Conservation (phyloP, 2,888 invertebrate species). For the Ormyrus labotus region DNA sequence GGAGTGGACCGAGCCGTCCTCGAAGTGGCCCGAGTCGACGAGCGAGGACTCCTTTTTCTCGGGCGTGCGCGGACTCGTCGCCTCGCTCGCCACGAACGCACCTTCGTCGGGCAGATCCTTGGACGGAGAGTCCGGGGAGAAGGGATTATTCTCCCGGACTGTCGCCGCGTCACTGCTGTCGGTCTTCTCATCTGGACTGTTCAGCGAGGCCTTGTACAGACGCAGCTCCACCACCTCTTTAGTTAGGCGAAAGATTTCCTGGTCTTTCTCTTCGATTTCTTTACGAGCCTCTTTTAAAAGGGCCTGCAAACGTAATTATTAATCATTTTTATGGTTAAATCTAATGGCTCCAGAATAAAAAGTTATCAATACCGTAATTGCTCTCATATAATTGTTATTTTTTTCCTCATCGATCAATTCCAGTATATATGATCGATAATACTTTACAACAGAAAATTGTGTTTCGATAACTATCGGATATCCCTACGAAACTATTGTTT, state of each 20-base stretch:
- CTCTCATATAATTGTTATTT: too few species aligned
- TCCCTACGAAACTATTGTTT: too few species aligned
- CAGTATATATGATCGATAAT: too few species aligned
- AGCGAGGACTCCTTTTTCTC: conserved; percentile 83
- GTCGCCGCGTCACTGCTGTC: conserved; percentile 87
- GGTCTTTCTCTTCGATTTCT: conserved; percentile 88
- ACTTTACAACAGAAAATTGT: too few species aligned
- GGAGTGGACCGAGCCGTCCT: conserved; percentile 88
- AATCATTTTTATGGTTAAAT: too few species aligned
- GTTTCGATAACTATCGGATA: too few species aligned
- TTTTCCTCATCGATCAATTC: too few species aligned
- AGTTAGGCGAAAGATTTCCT: conserved; percentile 86
- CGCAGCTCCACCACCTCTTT: conserved; percentile 89
- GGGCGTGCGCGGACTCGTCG: too few species aligned
- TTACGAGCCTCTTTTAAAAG: conserved; percentile 85
- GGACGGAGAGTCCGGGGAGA: conserved; percentile 77
- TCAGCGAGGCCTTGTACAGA: conserved; percentile 86
- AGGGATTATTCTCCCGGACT: conserved; percentile 82
- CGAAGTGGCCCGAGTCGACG: conserved; percentile 91
- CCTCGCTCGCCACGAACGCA: background rate
- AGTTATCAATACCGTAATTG: too few species aligned
- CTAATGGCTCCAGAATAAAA: too few species aligned
- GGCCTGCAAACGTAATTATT: conserved; percentile 72
- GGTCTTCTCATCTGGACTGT: conserved; percentile 88
- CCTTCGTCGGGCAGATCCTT: conserved; percentile 69